Base-by-base conservation (phyloP, 2,113 vertebrate species). In the Candoia aspera region DNA sequence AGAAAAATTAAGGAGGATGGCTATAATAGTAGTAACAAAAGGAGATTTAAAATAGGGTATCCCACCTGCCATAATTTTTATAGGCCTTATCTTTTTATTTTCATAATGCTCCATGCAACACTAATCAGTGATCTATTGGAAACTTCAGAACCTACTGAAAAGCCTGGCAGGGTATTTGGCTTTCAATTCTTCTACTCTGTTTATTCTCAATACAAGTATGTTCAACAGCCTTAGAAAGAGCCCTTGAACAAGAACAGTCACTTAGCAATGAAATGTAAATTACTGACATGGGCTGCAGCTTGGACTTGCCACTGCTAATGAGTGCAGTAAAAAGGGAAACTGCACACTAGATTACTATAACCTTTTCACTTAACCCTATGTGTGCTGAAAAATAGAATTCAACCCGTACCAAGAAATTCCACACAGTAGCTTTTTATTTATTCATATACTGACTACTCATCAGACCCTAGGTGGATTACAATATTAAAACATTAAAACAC, bases 261-360 rank as follows among this genome's bases (percentile, higher is more conserved):
- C 97, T 97, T 95, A 92, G 94, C 97, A 97, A 96, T 96, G 95
- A 98, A 97, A 97, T 97, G 97, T 97, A 97, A 98, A 98, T 97
- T 97, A 97, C 97, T 95, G 97, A 97, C 97, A 96, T 97, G 97
- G 97, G 97, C 96, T 97, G 96, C 97, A 97, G 97, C 94, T 95
- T 96, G 94, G 94, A 97, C 96, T 96, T 96, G 95, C 95, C 96
- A 97, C 95, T 95, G 95, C 97, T 98, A 97, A 98, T 97, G 97
- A 98, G 97, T 96, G 96, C 96, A 96, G 96, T 96, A 96, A 88
- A 88, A 49, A 97, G 95, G 92, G 91, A 96, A 97, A 96, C 96
- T 94, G 94, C 94, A 96, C 89, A 92, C 94, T 96, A 95, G 96
- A 96, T 92, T 95, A 97, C 96, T 95, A 87, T 96, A 97, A 97